phyloP scores from a whole-genome alignment of 2,888 invertebrate species.

The Macrophya alboannulata region DNA sequence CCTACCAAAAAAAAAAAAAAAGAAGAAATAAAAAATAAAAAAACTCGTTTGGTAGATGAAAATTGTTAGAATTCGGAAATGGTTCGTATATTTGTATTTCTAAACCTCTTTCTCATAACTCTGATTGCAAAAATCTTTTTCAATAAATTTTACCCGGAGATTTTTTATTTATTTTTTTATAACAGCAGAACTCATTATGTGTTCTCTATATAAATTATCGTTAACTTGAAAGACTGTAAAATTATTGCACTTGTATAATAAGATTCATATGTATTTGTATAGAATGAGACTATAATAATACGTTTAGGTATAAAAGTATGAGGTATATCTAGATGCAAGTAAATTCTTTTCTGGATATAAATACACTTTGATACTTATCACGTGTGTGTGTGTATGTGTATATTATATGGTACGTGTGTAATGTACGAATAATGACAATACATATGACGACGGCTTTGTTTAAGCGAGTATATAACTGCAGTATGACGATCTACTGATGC shows the following conservation, averaged over 20 bases:
- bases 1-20: no score
- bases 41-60: no score
- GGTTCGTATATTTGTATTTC: no score
- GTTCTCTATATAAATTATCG: not conserved
- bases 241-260: not conserved
- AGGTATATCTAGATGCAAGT: not conserved
- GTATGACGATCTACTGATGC: not conserved
- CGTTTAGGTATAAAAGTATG: not conserved
- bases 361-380: constrained; percentile 1
- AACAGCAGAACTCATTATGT: no score
- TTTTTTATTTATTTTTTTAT: no score
- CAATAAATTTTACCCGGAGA: no score
- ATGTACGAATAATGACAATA: no score
- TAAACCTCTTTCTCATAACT: no score
- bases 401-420: no score
- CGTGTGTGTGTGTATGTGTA: not conserved
- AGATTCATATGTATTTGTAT: not conserved
- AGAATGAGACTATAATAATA: not conserved
- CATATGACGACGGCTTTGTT: constrained; percentile 14
- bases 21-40: no score
- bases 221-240: not conserved
- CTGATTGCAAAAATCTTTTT: no score
- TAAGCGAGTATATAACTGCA: not conserved
- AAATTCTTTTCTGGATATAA: constrained; percentile 19
- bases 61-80: no score